phyloP scores from a whole-genome alignment of 2,888 invertebrate species.

The Drosophila kambysellisi region DNA sequence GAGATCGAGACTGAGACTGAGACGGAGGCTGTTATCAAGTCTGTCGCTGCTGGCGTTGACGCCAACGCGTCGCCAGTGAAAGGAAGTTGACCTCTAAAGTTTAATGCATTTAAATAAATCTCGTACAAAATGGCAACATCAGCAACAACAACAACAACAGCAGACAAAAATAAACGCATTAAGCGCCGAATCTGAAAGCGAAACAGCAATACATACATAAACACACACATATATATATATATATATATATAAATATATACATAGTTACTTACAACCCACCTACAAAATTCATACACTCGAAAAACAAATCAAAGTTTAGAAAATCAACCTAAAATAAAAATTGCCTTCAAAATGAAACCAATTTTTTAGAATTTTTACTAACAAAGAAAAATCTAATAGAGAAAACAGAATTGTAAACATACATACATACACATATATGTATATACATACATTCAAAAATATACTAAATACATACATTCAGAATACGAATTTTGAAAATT shows the following conservation, averaged over 20 bases:
- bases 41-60: conserved; percentile 32
- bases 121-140: conserved; percentile 30
- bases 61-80: conserved; percentile 75
- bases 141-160: conserved; percentile 25
- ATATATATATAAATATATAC: not conserved
- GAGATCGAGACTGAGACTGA: not conserved
- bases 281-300: not conserved
- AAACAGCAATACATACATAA: conserved; percentile 42
- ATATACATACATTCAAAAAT: not conserved
- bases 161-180: conserved; percentile 52
- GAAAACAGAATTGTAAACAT: too few relatives aligned
- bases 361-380: not conserved
- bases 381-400: too few relatives aligned
- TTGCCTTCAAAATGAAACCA: not conserved
- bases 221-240: not conserved
- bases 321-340: not conserved
- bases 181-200: conserved; percentile 74
- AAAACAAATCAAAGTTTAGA: not conserved
- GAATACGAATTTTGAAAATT: too few relatives aligned
- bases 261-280: not conserved
- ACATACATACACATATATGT: not conserved
- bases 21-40: conserved; percentile 65
- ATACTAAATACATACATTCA: not conserved
- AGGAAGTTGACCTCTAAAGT: conserved; percentile 83
- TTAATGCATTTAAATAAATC: conserved; percentile 83